Percentiles rank a stretch among this genome's conserved stretches.
Conservation (phyloP, 2,888 invertebrate species). For the Stramonita haemastoma region DNA sequence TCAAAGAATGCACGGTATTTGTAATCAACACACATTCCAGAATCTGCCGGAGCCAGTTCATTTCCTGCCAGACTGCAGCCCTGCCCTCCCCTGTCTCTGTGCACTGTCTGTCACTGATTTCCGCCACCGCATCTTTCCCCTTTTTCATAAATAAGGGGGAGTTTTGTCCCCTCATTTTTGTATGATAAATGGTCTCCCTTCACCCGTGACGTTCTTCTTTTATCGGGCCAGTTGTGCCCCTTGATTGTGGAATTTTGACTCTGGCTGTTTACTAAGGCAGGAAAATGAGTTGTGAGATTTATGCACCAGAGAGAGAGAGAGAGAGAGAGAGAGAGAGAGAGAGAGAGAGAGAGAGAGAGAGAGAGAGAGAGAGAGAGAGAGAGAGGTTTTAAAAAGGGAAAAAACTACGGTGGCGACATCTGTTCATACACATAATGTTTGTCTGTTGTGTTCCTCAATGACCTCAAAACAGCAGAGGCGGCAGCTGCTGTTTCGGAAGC, state of each 20-base stretch:
- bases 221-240: constrained; percentile 8
- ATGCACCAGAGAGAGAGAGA: no score
- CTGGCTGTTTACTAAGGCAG: no score
- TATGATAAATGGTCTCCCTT: constrained; percentile 39
- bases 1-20: not conserved
- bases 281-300: no score
- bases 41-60: not conserved
- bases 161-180: constrained; percentile 23
- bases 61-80: not conserved
- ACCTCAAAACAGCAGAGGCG: no score
- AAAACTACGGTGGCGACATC: no score
- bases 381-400: no score
- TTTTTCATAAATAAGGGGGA: constrained; percentile 11
- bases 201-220: constrained; percentile 23
- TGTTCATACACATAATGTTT: no score
- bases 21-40: not conserved
- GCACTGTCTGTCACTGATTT: not conserved
- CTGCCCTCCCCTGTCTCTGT: not conserved
- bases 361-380: no score
- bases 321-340: no score
- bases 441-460: no score
- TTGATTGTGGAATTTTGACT: not conserved
- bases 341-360: no score
- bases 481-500: no score
- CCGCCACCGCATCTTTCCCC: not conserved